A percentile compares a stretch with the other conserved stretches of the same genome.
phyloP scores from a whole-genome alignment of 2,888 invertebrate species.

The Salticus scenicus region DNA sequence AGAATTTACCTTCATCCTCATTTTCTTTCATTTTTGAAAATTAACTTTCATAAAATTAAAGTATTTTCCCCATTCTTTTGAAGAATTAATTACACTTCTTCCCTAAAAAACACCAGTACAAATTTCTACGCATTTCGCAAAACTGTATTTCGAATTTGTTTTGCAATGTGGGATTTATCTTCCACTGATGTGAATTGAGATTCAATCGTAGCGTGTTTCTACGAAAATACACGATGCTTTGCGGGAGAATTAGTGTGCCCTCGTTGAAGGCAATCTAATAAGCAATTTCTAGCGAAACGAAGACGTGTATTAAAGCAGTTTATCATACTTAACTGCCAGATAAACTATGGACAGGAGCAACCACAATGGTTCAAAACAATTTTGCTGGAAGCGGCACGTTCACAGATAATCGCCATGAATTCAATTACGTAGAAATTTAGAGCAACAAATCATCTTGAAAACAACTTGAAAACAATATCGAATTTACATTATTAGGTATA shows the following conservation, averaged over 20 bases:
- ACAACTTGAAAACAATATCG: not conserved
- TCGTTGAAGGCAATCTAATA: not conserved
- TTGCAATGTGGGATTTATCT: no score
- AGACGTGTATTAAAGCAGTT: not conserved
- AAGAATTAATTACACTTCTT: no score
- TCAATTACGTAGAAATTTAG: not conserved
- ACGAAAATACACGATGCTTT: no score
- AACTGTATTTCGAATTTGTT: no score
- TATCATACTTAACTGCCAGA: slow-evolving; percentile 2
- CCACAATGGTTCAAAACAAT: not conserved
- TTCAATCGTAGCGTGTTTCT: no score
- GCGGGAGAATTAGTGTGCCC: not conserved
- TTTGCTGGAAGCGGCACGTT: not conserved
- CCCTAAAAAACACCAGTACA: no score
- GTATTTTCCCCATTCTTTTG: no score
- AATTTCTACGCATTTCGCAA: no score
- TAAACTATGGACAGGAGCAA: not conserved
- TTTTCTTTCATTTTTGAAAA: no score
- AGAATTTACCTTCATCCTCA: no score
- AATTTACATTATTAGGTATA: not conserved
- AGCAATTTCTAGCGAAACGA: not conserved
- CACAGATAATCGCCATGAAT: not conserved
- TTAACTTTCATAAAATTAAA: no score
- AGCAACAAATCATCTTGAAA: not conserved
- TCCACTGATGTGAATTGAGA: no score